Evolutionary conservation across 2,113 vertebrate genomes (phyloP).

Genomic region (Camelus bactrianus): DNA sequence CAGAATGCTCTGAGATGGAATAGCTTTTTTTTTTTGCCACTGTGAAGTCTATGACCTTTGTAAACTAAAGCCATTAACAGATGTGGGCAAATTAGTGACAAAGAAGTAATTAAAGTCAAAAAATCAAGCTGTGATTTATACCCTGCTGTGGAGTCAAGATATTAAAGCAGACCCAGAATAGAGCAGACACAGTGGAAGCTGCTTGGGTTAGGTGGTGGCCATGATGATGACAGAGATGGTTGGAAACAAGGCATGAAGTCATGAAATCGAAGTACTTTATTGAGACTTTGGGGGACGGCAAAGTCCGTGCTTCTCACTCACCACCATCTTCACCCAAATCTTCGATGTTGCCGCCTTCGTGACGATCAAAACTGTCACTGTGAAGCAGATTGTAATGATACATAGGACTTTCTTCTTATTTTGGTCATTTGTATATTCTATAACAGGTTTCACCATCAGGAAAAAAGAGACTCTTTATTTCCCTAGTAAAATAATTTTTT

Average conservation of each 20-base stretch:
- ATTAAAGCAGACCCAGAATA: not conserved
- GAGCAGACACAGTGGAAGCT: not conserved
- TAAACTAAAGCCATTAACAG: not conserved
- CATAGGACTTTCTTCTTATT: not conserved
- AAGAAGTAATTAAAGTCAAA: not conserved
- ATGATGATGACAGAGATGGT: not conserved
- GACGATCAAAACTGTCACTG: not conserved
- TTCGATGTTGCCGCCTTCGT: not conserved
- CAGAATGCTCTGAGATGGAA: not conserved
- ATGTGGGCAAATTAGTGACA: not conserved
- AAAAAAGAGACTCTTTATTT: slow-evolving; percentile 4
- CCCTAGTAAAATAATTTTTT: not conserved
- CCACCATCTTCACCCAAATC: not conserved
- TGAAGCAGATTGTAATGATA: not conserved
- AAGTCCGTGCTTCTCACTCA: not conserved
- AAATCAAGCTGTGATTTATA: not conserved
- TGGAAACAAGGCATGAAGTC: not conserved
- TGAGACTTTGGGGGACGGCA: not conserved
- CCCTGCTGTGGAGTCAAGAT: not conserved
- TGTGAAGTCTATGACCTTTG: not conserved
- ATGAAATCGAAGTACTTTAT: not conserved
- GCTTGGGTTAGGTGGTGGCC: not conserved
- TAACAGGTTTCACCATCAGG: not conserved
- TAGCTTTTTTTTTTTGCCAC: not conserved
- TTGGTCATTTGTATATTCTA: not conserved